phyloP scores from a whole-genome alignment of 2,113 vertebrate species.

The Hirundichthys speculiger region DNA sequence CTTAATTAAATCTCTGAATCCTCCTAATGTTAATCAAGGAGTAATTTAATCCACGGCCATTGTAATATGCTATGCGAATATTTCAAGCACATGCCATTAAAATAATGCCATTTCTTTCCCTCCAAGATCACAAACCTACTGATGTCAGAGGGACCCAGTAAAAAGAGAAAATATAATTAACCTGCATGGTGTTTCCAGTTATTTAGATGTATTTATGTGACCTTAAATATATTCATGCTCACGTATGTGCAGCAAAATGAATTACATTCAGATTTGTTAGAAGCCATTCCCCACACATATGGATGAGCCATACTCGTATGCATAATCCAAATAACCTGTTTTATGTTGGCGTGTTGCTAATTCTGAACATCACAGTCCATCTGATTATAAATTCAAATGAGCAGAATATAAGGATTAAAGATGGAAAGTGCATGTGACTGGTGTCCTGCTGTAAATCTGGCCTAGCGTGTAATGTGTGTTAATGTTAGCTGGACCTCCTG shows the following conservation, averaged over 20 bases:
- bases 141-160: neutral
- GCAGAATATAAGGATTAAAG: constrained; percentile 44
- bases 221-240: constrained; percentile 4
- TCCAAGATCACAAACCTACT: constrained; percentile 18
- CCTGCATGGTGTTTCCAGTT: constrained; percentile 19
- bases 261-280: constrained; percentile 1
- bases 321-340: constrained; percentile 24
- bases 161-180: constrained; percentile 19
- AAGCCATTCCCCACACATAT: neutral
- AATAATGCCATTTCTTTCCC: too few species aligned
- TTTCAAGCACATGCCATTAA: constrained; percentile 55
- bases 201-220: constrained; percentile 28
- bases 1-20: constrained; percentile 72
- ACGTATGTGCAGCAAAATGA: constrained; percentile 4
- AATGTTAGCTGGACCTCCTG: constrained; percentile 72
- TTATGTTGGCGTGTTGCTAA: neutral
- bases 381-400: constrained; percentile 55
- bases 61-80: constrained; percentile 71
- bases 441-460: constrained; percentile 68
- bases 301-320: neutral
- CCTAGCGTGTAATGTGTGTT: constrained; percentile 71
- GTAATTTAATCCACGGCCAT: constrained; percentile 48
- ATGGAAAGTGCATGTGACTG: constrained; percentile 62
- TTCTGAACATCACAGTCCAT: neutral
- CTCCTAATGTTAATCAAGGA: constrained; percentile 68